Conservation (phyloP, 2,797 vertebrate species). For the Steatocranus sp. region DNA sequence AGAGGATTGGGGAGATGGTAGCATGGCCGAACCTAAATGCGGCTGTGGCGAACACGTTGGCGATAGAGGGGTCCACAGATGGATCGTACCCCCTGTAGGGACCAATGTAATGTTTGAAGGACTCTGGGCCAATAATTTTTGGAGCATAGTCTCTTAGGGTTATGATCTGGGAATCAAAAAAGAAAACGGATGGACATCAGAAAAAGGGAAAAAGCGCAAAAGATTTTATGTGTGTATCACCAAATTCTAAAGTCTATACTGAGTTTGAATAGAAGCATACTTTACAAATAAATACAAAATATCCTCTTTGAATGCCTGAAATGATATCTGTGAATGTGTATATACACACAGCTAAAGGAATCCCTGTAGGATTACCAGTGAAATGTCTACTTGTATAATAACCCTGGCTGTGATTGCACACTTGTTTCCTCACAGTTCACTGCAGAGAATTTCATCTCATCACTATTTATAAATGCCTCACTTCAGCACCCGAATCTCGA, state of each 20-base stretch:
- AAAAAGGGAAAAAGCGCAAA: neutral
- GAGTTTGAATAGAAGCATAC: neutral
- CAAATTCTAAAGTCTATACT: neutral
- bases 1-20: conserved; percentile 77
- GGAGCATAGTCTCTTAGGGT: conserved; percentile 91
- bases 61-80: conserved; percentile 78
- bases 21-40: conserved; percentile 95
- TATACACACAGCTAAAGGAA: neutral
- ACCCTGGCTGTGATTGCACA: neutral
- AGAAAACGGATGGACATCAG: neutral
- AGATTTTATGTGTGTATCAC: neutral
- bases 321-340: neutral
- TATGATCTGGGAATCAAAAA: conserved; percentile 78
- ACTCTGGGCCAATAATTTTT: conserved; percentile 84
- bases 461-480: neutral
- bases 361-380: neutral
- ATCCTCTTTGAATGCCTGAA: neutral
- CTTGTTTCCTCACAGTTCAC: neutral
- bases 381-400: neutral
- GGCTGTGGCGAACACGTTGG: conserved; percentile 92
- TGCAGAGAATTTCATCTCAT: neutral
- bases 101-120: conserved; percentile 79
- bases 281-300: neutral
- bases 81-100: conserved; percentile 82
- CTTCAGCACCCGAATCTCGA: neutral